phyloP scores from a whole-genome alignment of 2,113 vertebrate genomes.

The Cnemophilus loriae region DNA sequence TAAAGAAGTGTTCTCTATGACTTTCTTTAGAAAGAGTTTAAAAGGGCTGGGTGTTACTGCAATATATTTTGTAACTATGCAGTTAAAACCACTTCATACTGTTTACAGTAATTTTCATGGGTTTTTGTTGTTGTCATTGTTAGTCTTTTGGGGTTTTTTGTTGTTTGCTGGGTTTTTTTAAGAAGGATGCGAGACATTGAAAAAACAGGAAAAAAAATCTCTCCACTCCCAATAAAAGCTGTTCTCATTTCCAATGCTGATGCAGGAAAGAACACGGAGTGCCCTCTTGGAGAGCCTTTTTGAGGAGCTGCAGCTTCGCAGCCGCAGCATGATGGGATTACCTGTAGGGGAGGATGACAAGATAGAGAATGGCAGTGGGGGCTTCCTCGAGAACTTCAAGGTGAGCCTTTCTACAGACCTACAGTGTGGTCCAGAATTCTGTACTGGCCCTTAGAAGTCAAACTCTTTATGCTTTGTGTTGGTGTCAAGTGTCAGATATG shows the following conservation, averaged over 20 bases:
- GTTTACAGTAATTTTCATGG: background rate
- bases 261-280: conserved; percentile 84
- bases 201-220: background rate
- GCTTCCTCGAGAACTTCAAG: conserved; percentile 93
- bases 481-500: background rate
- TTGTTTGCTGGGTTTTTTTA: background rate
- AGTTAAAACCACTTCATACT: background rate
- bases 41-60: background rate
- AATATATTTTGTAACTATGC: background rate
- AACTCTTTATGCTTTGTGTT: background rate
- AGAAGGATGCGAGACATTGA: background rate
- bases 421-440: background rate
- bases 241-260: background rate
- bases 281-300: conserved; percentile 84
- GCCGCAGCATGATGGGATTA: conserved; percentile 84
- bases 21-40: background rate
- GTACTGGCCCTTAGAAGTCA: background rate
- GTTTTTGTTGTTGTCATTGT: background rate
- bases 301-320: conserved; percentile 80
- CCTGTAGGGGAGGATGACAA: conserved; percentile 57
- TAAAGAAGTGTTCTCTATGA: background rate
- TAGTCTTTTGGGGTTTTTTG: background rate
- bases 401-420: conserved; percentile 56
- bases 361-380: conserved; percentile 77
- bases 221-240: background rate